A percentile compares a stretch with the other conserved stretches of the same genome.
Conservation (phyloP, 2,888 invertebrate genomes). For the Trissolcus japonicus region DNA sequence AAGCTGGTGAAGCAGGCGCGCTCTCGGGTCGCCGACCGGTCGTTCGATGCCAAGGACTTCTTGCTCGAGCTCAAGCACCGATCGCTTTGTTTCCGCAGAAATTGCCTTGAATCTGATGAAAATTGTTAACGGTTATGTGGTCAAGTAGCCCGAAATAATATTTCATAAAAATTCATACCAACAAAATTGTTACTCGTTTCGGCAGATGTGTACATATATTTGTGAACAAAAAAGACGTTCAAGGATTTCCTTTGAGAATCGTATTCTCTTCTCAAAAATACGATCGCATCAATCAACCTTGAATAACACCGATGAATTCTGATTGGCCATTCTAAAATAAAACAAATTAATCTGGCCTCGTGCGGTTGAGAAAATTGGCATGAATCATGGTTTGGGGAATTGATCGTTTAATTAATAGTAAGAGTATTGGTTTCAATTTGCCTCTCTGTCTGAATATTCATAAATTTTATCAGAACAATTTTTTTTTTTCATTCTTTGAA, state of each 20-base stretch:
- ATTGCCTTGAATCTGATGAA: conserved; percentile 51
- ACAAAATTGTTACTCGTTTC: too few relatives aligned
- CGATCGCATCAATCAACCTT: conserved; percentile 11
- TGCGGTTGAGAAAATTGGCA: conserved; percentile 6
- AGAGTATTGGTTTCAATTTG: too few relatives aligned
- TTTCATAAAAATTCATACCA: conserved; percentile 1
- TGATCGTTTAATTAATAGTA: background rate
- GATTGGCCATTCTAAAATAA: conserved; percentile 10
- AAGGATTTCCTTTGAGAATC: background rate
- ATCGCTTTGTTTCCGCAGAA: conserved; percentile 59
- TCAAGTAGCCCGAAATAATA: conserved; percentile 38
- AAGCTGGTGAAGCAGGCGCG: conserved; percentile 47
- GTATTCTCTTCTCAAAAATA: background rate
- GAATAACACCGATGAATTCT: conserved; percentile 10
- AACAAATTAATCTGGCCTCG: conserved; percentile 14
- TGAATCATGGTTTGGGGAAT: background rate
- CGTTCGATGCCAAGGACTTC: conserved; percentile 58
- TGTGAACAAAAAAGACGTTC: too few relatives aligned
- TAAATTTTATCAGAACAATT: too few relatives aligned
- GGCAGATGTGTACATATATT: too few relatives aligned
- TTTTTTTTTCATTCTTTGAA: too few relatives aligned
- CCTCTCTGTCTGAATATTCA: too few relatives aligned
- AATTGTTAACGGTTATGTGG: conserved; percentile 56
- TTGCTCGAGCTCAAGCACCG: conserved; percentile 56
- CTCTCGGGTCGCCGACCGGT: conserved; percentile 60